Percentiles rank a stretch among this genome's conserved stretches.
These are phyloP conservation scores for Centroberyx gerrardi DNA, from an alignment of 2,797 vertebrate genomes.

Conservation along the genomic window DNA sequence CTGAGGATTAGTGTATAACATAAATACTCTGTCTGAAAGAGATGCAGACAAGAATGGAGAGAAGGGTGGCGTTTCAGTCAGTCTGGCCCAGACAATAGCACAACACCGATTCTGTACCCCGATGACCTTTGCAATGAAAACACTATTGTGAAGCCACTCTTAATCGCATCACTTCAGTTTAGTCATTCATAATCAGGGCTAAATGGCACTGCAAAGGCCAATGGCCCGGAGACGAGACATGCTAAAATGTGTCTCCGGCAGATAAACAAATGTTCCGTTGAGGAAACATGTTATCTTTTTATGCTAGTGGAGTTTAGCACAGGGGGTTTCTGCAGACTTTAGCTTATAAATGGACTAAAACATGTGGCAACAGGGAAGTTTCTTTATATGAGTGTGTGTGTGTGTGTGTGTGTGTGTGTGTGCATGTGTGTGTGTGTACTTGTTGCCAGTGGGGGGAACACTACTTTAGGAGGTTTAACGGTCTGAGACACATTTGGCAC, in stretches of 20 bases:
- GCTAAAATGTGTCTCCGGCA: constrained; percentile 59
- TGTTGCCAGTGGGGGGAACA: constrained; percentile 6
- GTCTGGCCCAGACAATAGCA: constrained; percentile 55
- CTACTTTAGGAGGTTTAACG: constrained; percentile 53
- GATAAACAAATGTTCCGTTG: constrained; percentile 63
- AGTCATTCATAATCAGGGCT: constrained; percentile 56
- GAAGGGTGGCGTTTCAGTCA: constrained; percentile 54
- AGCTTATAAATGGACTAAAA: constrained; percentile 38
- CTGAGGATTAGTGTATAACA: constrained; percentile 49
- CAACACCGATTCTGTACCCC: constrained; percentile 61
- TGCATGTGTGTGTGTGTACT: background rate
- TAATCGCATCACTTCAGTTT: constrained; percentile 74
- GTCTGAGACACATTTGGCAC: constrained; percentile 59
- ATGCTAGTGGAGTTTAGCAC: constrained; percentile 21
- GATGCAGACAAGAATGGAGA: constrained; percentile 68
- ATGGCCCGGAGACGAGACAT: constrained; percentile 36
- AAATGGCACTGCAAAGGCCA: constrained; percentile 64
- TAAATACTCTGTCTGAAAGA: constrained; percentile 50
- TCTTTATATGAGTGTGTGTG: constrained; percentile 26
- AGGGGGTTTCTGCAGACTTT: constrained; percentile 14
- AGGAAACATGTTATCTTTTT: constrained; percentile 33
- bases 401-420: background rate
- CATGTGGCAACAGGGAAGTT: constrained; percentile 24
- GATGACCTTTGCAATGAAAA: constrained; percentile 77
- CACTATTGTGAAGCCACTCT: constrained; percentile 66